Base-by-base conservation (phyloP, 2,888 invertebrate species). In the Fissipunctia ypsillon region DNA sequence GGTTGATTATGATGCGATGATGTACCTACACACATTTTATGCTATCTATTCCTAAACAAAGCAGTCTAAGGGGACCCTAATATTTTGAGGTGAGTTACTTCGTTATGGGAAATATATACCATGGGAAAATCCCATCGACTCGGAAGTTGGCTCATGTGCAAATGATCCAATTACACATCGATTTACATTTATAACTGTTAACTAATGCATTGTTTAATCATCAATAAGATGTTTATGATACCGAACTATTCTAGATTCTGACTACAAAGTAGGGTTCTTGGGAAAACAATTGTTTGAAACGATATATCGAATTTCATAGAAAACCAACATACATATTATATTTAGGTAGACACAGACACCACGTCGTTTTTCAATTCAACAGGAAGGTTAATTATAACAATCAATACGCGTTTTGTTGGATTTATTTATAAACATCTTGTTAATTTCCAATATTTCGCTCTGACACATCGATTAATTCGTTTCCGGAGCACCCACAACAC, bases 401-500 rank as follows among this genome's bases (percentile, higher is more conserved):
- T 52, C 16, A 41, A 60, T 22, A 48, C 9, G 59, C 35, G 52
- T 48, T 50, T 50, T 60, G 25, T 59, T 35, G 14, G 38, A 78
- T 54, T 19, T 69, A 67, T 75, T 66, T 66, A 68, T 63, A 78
- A 85, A 68, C 57, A 54, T 66, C 7, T 38, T 31, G 31, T 56
- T 67, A 50, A 68, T 71, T 73, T 56, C 59, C 61, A 50, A 72
- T 71, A 75, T 77, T 74, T 52, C 9, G 14, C 45, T 50, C 1
- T 28, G 74, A 59, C 43, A 65, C 73, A 81, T 54, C 57, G 69
- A 75, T 52, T 28, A 52, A 60, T 60, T 54, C 41, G 68, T 69
- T 79, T 79, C 79, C 82, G 82, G 67, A 80, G 78, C 81, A 73
- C 75, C 75, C 74, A 80, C 79, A 52, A 28, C 60, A 28, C 65